Percentiles rank a stretch among this genome's conserved stretches.
These are phyloP conservation scores for Dermochelys coriacea DNA, from an alignment of 2,797 vertebrate species.

Conservation along the genomic window DNA sequence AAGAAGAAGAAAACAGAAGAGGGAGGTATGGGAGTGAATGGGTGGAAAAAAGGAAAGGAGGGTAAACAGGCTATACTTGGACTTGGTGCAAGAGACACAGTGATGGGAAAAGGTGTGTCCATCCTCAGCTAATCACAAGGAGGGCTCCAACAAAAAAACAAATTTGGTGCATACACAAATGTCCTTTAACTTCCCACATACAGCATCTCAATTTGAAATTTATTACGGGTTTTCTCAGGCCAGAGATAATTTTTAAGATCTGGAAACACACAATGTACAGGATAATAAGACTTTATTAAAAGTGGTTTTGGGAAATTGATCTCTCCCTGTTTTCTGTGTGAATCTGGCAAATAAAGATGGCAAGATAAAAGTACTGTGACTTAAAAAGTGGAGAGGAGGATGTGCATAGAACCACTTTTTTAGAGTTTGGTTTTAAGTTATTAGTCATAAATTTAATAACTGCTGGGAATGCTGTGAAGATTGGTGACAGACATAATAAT, in stretches of 20 bases:
- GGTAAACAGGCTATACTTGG: neutral
- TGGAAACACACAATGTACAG: neutral
- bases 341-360: neutral
- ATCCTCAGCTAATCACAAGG: neutral
- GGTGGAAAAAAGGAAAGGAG: neutral
- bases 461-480: neutral
- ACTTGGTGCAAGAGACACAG: neutral
- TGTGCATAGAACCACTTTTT: neutral
- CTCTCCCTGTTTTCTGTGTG: neutral
- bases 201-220: neutral
- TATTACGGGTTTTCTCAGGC: neutral
- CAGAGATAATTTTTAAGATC: neutral
- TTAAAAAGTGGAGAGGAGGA: neutral
- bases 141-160: neutral
- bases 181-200: neutral
- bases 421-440: neutral
- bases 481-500: neutral
- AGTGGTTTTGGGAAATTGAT: neutral
- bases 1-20: neutral
- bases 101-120: neutral
- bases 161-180: neutral
- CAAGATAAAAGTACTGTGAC: neutral
- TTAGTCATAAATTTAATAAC: neutral
- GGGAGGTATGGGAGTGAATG: neutral
- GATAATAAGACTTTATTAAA: neutral